phyloP scores from a whole-genome alignment of 2,888 invertebrate genomes.

The Thera obeliscata region DNA sequence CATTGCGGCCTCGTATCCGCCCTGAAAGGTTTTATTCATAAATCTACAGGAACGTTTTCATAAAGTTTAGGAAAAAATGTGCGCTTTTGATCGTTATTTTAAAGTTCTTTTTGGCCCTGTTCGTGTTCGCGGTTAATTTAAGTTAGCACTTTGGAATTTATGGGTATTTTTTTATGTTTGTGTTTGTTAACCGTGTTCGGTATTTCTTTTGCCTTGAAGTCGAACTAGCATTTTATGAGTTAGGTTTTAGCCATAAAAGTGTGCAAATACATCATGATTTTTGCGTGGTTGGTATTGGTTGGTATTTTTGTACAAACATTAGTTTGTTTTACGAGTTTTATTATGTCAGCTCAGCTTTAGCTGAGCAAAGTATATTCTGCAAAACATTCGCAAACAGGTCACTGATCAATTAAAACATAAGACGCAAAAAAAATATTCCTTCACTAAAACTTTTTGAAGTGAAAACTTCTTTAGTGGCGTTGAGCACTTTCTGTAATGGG shows the following conservation, averaged over 20 bases:
- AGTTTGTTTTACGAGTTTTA: background rate
- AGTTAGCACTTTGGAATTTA: constrained; percentile 47
- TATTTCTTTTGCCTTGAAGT: constrained; percentile 31
- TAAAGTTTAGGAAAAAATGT: constrained; percentile 76
- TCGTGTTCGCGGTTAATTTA: constrained; percentile 49
- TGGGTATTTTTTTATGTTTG: constrained; percentile 28
- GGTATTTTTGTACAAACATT: background rate
- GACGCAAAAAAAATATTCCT: no score
- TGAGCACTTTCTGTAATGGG: no score
- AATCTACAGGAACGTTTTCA: constrained; percentile 81
- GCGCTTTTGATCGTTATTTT: constrained; percentile 64
- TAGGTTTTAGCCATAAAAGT: constrained; percentile 18
- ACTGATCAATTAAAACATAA: no score
- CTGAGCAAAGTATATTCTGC: no score
- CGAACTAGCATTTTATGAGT: constrained; percentile 19
- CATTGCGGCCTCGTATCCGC: constrained; percentile 75
- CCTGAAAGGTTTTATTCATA: constrained; percentile 84
- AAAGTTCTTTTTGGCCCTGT: constrained; percentile 52
- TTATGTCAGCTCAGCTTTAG: background rate
- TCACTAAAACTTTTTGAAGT: no score
- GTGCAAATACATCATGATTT: background rate
- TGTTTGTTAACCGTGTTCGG: constrained; percentile 33
- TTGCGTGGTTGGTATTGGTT: background rate
- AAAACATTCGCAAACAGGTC: no score
- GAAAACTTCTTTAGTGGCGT: no score